Percentiles rank a stretch among this genome's conserved stretches.
Conservation (phyloP, 1,140 invertebrate species). For the Pseudomyrmex concolor region DNA sequence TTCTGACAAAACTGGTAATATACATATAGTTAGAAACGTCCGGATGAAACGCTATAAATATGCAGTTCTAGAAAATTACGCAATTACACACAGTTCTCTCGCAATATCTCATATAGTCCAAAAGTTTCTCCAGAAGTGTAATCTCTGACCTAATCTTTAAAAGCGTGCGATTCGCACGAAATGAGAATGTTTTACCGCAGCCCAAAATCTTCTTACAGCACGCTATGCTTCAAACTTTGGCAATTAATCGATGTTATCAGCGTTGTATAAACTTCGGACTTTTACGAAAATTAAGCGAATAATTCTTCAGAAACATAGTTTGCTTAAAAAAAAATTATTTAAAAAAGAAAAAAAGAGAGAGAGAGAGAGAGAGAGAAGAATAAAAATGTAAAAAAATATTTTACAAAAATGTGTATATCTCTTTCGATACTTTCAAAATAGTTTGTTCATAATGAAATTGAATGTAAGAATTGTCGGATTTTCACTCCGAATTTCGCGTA, state of each 20-base stretch:
- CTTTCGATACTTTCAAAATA: too few species aligned
- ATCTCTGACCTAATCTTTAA: slow-evolving; percentile 53
- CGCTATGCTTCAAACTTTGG: slow-evolving; percentile 13
- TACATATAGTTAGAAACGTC: background rate
- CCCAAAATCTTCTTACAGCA: slow-evolving; percentile 11
- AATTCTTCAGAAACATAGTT: background rate
- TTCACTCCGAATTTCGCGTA: background rate
- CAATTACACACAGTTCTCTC: slow-evolving; percentile 16
- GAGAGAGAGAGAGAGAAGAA: background rate
- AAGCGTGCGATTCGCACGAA: slow-evolving; percentile 8
- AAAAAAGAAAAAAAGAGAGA: background rate
- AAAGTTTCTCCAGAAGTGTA: background rate
- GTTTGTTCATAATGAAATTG: background rate
- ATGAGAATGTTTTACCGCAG: slow-evolving; percentile 30
- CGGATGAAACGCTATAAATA: background rate
- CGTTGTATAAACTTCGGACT: background rate
- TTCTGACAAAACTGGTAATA: background rate
- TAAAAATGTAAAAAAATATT: background rate
- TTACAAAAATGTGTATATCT: too few species aligned
- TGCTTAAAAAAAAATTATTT: background rate
- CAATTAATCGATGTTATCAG: slow-evolving; percentile 22
- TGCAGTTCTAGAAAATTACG: slow-evolving; percentile 23
- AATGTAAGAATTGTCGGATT: background rate
- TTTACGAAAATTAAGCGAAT: background rate
- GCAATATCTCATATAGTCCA: slow-evolving; percentile 1